Evolutionary conservation across 2,888 invertebrate genomes (phyloP).

Genomic region (Hemithea aestivaria): DNA sequence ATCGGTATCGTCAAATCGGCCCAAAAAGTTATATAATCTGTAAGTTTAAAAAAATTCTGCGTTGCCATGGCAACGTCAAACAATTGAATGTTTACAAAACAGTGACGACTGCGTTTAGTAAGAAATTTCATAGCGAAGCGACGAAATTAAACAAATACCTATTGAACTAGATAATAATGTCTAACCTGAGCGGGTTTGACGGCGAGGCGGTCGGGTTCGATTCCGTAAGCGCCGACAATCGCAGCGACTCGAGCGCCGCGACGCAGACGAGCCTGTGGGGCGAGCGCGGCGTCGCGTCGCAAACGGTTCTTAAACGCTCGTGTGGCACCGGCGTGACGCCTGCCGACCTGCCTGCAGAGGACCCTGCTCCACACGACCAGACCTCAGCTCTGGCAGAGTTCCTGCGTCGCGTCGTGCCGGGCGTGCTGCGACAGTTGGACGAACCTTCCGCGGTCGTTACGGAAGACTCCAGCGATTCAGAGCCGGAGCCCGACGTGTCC

Average conservation of each 20-base stretch:
- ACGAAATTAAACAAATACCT: not conserved
- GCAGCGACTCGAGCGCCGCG: slow-evolving; percentile 13
- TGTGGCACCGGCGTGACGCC: slow-evolving; percentile 44
- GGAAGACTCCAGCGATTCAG: slow-evolving; percentile 58
- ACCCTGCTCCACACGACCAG: not conserved
- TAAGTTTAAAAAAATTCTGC: slow-evolving; percentile 2
- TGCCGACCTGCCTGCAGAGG: slow-evolving; percentile 43
- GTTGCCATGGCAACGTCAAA: slow-evolving; percentile 16
- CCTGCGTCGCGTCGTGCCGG: slow-evolving; percentile 56
- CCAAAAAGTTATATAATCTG: no score
- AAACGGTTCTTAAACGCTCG: slow-evolving; percentile 45
- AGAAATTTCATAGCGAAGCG: not conserved
- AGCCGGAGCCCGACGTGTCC: slow-evolving; percentile 58
- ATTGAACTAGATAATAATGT: slow-evolving; percentile 39
- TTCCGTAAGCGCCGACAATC: slow-evolving; percentile 32
- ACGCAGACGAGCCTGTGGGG: slow-evolving; percentile 34
- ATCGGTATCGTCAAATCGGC: no score
- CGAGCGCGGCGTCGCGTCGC: slow-evolving; percentile 43
- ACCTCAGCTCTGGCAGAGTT: slow-evolving; percentile 53
- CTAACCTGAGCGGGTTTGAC: slow-evolving; percentile 59
- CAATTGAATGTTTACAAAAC: slow-evolving; percentile 19
- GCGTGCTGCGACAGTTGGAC: slow-evolving; percentile 58
- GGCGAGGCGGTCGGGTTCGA: slow-evolving; percentile 62
- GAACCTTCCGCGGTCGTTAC: slow-evolving; percentile 45
- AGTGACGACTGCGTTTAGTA: not conserved